Conservation (phyloP, 1,140 invertebrate species). For the Meloidogyne chitwoodi region DNA sequence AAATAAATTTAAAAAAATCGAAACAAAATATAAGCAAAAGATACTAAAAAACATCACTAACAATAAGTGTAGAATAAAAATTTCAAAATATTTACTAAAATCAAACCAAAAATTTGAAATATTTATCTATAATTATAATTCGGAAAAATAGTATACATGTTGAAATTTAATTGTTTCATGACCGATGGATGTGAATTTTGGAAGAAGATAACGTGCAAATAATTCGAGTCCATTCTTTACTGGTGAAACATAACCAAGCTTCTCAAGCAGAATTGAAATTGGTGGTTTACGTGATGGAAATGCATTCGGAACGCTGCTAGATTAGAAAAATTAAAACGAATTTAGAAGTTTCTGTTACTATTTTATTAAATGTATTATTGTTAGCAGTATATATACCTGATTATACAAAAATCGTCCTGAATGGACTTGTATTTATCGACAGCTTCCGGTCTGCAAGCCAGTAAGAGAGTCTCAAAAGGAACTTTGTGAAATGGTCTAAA, state of each 20-base stretch:
- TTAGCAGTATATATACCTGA: neutral
- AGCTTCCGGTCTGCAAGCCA: constrained; percentile 65
- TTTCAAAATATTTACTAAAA: too few relatives aligned
- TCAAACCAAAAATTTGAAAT: too few relatives aligned
- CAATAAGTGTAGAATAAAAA: too few relatives aligned
- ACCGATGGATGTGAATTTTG: constrained; percentile 58
- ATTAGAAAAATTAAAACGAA: constrained; percentile 55
- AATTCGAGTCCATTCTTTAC: constrained; percentile 70
- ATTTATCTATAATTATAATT: too few relatives aligned
- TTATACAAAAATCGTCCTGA: constrained; percentile 1
- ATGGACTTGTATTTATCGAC: neutral
- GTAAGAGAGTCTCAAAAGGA: constrained; percentile 76
- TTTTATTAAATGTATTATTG: constrained; percentile 20
- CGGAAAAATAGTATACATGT: constrained; percentile 23
- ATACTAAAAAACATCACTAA: too few relatives aligned
- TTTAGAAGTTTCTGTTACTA: neutral
- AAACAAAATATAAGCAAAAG: too few relatives aligned
- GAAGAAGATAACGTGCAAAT: constrained; percentile 80
- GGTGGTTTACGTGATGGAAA: constrained; percentile 87
- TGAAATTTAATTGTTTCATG: constrained; percentile 26
- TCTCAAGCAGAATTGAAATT: constrained; percentile 67
- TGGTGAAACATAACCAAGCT: constrained; percentile 67
- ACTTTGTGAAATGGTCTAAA: constrained; percentile 74
- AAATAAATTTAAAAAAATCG: too few relatives aligned
- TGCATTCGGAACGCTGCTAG: constrained; percentile 80